A percentile compares a stretch with the other conserved stretches of the same genome.
These are phyloP conservation scores for Hypena proboscidalis DNA, from an alignment of 2,888 invertebrate genomes.

Conservation along the genomic window DNA sequence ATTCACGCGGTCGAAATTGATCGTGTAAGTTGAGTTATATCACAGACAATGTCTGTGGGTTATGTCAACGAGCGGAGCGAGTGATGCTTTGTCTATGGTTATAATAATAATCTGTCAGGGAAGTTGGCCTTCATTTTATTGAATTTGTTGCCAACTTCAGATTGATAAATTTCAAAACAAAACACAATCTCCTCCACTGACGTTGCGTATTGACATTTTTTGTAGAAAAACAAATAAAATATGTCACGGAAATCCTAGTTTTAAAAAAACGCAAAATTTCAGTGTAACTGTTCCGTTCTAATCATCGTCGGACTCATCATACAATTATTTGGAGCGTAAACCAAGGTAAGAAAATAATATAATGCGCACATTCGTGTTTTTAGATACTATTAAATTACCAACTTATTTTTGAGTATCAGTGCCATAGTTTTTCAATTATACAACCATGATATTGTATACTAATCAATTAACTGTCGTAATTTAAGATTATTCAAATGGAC, in stretches of 20 bases:
- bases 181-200: slow-evolving; percentile 50
- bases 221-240: slow-evolving; percentile 59
- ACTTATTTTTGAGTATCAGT: too few species aligned
- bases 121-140: background rate
- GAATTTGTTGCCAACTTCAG: slow-evolving; percentile 7
- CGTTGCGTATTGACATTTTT: slow-evolving; percentile 47
- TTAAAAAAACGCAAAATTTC: slow-evolving; percentile 57
- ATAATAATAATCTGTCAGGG: slow-evolving; percentile 1
- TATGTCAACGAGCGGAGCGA: too few species aligned
- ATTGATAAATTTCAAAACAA: slow-evolving; percentile 43
- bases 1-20: too few species aligned
- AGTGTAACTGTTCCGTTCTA: slow-evolving; percentile 52
- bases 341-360: slow-evolving; percentile 45
- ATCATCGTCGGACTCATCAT: slow-evolving; percentile 41
- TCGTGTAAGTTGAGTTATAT: too few species aligned
- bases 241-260: slow-evolving; percentile 51
- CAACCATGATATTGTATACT: slow-evolving; percentile 10
- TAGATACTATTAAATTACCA: slow-evolving; percentile 9
- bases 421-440: slow-evolving; percentile 15
- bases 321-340: slow-evolving; percentile 44
- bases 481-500: slow-evolving; percentile 67
- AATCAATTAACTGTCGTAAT: slow-evolving; percentile 20
- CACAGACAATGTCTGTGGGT: too few species aligned
- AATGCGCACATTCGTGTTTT: slow-evolving; percentile 28
- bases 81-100: background rate